A percentile compares a stretch with the other conserved stretches of the same genome.
Conservation (phyloP, 1,140 invertebrate species). For the Tribolium castaneum region DNA sequence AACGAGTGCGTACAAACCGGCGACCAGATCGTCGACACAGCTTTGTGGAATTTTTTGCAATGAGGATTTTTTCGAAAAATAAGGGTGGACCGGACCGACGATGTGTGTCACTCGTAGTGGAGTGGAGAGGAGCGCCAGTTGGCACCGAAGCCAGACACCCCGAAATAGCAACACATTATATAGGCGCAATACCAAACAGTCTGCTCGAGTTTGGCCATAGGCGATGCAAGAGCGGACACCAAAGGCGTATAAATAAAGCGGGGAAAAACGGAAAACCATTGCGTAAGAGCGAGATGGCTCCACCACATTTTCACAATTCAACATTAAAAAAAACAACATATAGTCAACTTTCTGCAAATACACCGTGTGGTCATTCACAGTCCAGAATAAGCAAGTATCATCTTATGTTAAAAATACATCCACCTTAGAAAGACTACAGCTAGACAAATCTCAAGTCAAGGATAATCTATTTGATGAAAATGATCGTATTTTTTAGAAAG, state of each 20-base stretch:
- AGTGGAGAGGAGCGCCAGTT: constrained; percentile 55
- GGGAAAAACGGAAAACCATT: constrained; percentile 10
- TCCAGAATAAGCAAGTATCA: no score
- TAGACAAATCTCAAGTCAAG: no score
- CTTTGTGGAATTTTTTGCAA: constrained; percentile 51
- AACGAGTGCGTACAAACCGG: constrained; percentile 36
- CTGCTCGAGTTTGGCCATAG: constrained; percentile 48
- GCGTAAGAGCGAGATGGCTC: neutral
- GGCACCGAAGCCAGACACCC: constrained; percentile 60
- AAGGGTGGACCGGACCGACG: constrained; percentile 1
- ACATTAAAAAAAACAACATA: no score
- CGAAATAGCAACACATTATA: constrained; percentile 60
- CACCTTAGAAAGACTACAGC: no score
- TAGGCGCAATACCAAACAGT: constrained; percentile 62
- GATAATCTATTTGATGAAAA: no score
- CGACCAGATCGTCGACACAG: constrained; percentile 39
- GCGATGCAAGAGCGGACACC: constrained; percentile 28
- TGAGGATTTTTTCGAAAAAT: neutral
- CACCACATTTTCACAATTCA: no score
- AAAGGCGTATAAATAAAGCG: constrained; percentile 41
- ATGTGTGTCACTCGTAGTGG: constrained; percentile 43
- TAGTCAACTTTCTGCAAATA: no score
- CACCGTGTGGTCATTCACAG: no score
- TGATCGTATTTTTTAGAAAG: no score
- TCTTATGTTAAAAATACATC: no score